Evolutionary conservation across 2,797 vertebrate species (phyloP).

Genomic region (Clarias pachynema): DNA sequence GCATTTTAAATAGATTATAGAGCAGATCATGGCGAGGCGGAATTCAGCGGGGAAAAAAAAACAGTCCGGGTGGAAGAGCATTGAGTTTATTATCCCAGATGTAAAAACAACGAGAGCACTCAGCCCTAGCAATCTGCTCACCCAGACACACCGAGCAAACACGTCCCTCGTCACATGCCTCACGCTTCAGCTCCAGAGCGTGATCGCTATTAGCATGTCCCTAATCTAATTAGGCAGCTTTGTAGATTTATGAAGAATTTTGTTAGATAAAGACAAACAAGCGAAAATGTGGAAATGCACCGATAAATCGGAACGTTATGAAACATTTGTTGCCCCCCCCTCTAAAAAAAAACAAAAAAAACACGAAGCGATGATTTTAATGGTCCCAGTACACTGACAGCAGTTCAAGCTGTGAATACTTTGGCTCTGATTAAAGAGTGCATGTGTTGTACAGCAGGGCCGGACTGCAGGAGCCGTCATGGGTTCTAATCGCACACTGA

Average conservation of each 20-base stretch:
- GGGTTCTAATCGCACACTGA: constrained; percentile 29
- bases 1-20: constrained; percentile 73
- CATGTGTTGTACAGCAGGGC: constrained; percentile 42
- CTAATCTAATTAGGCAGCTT: constrained; percentile 37
- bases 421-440: constrained; percentile 47
- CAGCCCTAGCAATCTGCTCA: constrained; percentile 43
- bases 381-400: constrained; percentile 27
- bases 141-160: constrained; percentile 40
- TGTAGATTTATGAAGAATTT: background rate
- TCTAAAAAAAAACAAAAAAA: background rate
- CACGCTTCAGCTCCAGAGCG: constrained; percentile 40
- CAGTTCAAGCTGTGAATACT: constrained; percentile 33
- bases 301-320: background rate
- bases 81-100: constrained; percentile 66
- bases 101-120: constrained; percentile 51
- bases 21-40: constrained; percentile 58
- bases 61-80: constrained; percentile 59
- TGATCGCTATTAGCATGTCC: constrained; percentile 33
- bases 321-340: background rate
- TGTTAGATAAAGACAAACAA: constrained; percentile 4
- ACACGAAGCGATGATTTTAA: background rate
- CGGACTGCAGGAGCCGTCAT: constrained; percentile 30
- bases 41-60: constrained; percentile 45
- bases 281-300: constrained; percentile 1
- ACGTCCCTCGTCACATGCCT: constrained; percentile 35